Conservation (phyloP, 2,113 vertebrate genomes). For the Paraplagusia blochii region DNA sequence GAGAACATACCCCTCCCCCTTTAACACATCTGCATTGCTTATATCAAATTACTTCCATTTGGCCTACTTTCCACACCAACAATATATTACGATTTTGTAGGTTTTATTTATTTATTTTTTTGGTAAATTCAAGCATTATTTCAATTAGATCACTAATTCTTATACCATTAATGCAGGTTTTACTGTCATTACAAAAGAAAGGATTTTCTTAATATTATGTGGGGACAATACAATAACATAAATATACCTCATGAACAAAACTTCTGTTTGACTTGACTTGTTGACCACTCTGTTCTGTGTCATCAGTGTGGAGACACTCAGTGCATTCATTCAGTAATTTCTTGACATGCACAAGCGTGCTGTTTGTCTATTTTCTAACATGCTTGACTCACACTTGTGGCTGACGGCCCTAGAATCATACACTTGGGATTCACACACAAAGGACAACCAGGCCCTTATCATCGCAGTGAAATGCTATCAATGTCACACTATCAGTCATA, state of each 20-base stretch:
- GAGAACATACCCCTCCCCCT: conserved; percentile 30
- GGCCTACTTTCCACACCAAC: conserved; percentile 73
- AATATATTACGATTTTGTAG: conserved; percentile 57
- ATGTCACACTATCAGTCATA: conserved; percentile 51
- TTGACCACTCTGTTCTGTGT: conserved; percentile 22
- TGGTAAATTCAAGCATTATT: no score
- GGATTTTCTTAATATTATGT: background rate
- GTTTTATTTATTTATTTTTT: no score
- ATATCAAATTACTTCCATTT: conserved; percentile 74
- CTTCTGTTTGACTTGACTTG: conserved; percentile 7
- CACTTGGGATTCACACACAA: conserved; percentile 19
- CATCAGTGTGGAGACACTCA: conserved; percentile 19
- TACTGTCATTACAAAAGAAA: background rate
- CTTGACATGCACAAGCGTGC: conserved; percentile 12
- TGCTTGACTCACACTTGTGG: conserved; percentile 63
- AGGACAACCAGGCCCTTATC: conserved; percentile 28
- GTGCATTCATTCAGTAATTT: conserved; percentile 23
- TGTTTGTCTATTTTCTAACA: conserved; percentile 40
- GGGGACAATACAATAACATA: background rate
- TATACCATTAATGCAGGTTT: no score
- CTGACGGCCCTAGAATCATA: conserved; percentile 42
- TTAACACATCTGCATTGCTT: conserved; percentile 41
- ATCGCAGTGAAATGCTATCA: conserved; percentile 51
- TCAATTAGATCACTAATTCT: no score
- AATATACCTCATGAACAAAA: no score